These are phyloP conservation scores for Oxytorus armatus DNA, from an alignment of 2,888 invertebrate species.

Conservation along the genomic window DNA sequence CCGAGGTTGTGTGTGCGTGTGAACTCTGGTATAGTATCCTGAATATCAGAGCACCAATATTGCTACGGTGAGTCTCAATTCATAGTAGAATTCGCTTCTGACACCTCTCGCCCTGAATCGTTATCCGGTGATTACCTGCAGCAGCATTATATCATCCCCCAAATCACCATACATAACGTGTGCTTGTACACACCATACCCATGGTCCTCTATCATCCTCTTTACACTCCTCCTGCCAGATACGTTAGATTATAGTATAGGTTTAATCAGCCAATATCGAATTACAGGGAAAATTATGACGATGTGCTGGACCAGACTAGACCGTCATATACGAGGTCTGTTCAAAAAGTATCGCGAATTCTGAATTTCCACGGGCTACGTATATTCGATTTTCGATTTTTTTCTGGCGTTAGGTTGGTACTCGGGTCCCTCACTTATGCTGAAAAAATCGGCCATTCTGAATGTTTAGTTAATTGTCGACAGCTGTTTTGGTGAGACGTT, in stretches of 20 bases:
- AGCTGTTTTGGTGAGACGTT: too few relatives aligned
- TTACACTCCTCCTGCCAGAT: slow-evolving; percentile 12
- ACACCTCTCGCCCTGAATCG: slow-evolving; percentile 61
- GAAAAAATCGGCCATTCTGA: too few relatives aligned
- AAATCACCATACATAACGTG: slow-evolving; percentile 56
- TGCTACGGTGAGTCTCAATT: slow-evolving; percentile 11
- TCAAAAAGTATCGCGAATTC: too few relatives aligned
- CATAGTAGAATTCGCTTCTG: slow-evolving; percentile 45
- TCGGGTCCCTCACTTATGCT: too few relatives aligned
- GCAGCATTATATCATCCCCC: slow-evolving; percentile 58
- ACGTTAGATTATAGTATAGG: slow-evolving; percentile 33
- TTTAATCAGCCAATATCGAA: slow-evolving; percentile 58
- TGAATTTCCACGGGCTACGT: too few relatives aligned
- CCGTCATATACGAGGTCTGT: too few relatives aligned
- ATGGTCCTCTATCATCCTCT: slow-evolving; percentile 6
- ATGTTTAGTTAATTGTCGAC: too few relatives aligned
- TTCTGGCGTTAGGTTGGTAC: too few relatives aligned
- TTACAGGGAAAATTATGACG: slow-evolving; percentile 52
- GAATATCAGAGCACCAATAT: background rate
- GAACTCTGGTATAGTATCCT: slow-evolving; percentile 6
- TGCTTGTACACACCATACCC: slow-evolving; percentile 16
- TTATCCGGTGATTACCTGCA: slow-evolving; percentile 65
- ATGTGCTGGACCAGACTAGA: background rate
- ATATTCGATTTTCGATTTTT: too few relatives aligned
- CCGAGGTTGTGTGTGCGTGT: slow-evolving; percentile 9